A percentile compares a stretch with the other conserved stretches of the same genome.
Evolutionary conservation across 2,113 vertebrate species (phyloP).

Genomic region (Leucosticte australis): DNA sequence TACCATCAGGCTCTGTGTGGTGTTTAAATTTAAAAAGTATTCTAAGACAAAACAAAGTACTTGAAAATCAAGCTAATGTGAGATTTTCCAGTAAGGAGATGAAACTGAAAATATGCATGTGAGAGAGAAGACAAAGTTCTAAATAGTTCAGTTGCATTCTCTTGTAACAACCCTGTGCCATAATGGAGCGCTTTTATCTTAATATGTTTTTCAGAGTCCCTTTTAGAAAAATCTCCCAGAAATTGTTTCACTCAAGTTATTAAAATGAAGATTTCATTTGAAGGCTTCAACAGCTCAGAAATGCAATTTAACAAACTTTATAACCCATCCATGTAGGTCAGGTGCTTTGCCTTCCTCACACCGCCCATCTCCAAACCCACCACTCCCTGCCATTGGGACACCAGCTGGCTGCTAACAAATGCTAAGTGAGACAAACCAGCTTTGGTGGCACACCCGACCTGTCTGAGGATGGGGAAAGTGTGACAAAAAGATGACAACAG

Average conservation of each 20-base stretch:
- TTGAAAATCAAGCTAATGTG: not conserved
- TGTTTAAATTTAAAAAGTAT: conserved; percentile 4
- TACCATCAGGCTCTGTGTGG: not conserved
- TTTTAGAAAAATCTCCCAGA: not conserved
- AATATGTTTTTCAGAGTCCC: not conserved
- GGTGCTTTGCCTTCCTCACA: not conserved
- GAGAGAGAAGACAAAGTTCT: not conserved
- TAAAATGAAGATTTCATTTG: not conserved
- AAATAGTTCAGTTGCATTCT: not conserved
- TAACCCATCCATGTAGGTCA: not conserved
- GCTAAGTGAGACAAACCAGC: not conserved
- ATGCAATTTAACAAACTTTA: not conserved
- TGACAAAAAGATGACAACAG: not conserved
- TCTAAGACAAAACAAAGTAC: not conserved
- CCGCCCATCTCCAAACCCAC: not conserved
- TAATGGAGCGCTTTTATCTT: not conserved
- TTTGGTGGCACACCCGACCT: not conserved
- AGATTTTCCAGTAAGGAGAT: not conserved
- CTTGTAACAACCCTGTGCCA: not conserved
- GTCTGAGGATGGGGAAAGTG: not conserved
- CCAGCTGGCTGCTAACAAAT: not conserved
- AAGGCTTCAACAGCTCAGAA: not conserved
- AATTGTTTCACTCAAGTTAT: not conserved
- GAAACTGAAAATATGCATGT: not conserved
- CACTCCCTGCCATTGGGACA: not conserved